Evolutionary conservation across 2,113 vertebrate genomes (phyloP).

Genomic region (Alaudala cheleensis): DNA sequence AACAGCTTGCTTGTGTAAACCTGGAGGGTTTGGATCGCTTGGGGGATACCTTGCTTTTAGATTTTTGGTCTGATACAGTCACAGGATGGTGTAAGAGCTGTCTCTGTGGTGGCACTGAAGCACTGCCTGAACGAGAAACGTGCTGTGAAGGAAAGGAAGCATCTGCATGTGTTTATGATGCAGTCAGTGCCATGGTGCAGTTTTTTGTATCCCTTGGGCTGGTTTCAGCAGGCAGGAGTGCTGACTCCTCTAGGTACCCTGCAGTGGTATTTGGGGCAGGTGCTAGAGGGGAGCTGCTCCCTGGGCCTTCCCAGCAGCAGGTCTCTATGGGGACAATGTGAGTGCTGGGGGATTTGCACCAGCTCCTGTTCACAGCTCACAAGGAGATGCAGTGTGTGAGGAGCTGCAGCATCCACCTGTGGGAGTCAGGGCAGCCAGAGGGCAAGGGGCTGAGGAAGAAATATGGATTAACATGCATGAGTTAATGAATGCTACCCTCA

Average conservation of each 20-base stretch:
- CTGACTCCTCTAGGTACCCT: background rate
- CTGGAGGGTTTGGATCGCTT: background rate
- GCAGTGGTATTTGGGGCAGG: accelerated
- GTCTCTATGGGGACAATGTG: background rate
- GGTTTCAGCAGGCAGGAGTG: background rate
- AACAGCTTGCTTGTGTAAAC: background rate
- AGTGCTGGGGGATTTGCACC: background rate
- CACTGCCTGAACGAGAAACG: background rate
- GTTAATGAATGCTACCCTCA: background rate
- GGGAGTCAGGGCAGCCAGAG: background rate
- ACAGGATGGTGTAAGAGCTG: background rate
- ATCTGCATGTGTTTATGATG: background rate
- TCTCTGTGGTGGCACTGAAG: background rate
- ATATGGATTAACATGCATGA: background rate
- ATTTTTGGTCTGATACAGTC: accelerated
- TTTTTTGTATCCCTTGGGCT: background rate
- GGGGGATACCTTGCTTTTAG: background rate
- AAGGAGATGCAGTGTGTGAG: background rate
- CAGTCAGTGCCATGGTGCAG: background rate
- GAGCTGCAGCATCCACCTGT: background rate
- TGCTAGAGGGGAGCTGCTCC: background rate
- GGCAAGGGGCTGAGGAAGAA: background rate
- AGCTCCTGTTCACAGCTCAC: background rate
- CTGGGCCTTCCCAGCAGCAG: background rate
- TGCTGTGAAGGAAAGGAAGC: background rate